phyloP scores from a whole-genome alignment of 2,888 invertebrate genomes.

The Thymelicus lineola region DNA sequence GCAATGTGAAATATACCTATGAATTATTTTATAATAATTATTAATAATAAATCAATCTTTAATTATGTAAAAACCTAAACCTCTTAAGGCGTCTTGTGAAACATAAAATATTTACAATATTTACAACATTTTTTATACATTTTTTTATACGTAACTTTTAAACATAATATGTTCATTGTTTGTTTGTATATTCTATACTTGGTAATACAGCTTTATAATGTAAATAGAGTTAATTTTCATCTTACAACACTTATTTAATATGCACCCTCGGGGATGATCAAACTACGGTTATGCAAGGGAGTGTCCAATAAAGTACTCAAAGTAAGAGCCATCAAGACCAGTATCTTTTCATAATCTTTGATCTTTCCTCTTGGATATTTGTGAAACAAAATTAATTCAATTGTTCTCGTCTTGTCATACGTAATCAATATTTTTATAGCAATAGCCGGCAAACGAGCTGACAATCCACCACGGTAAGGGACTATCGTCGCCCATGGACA shows the following conservation, averaged over 20 bases:
- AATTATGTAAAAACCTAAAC: too few species aligned
- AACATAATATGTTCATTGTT: neutral
- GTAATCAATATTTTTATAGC: too few species aligned
- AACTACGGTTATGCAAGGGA: constrained; percentile 56
- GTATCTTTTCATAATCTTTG: constrained; percentile 61
- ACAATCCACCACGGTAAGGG: too few species aligned
- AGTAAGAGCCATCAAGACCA: constrained; percentile 60
- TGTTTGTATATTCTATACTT: neutral
- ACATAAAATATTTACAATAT: too few species aligned
- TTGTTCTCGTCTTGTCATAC: neutral
- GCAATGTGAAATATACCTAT: too few species aligned
- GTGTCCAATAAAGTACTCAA: constrained; percentile 67
- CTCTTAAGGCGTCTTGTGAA: too few species aligned
- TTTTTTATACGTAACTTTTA: too few species aligned
- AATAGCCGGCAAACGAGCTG: too few species aligned
- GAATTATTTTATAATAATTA: too few species aligned
- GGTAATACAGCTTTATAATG: constrained; percentile 11
- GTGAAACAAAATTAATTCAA: constrained; percentile 9
- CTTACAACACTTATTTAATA: constrained; percentile 48
- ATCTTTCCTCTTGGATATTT: constrained; percentile 37
- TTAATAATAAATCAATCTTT: too few species aligned
- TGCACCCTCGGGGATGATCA: constrained; percentile 65
- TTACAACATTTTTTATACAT: too few species aligned
- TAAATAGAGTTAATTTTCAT: constrained; percentile 61
- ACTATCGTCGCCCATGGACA: too few species aligned